Conservation (phyloP, 2,113 vertebrate genomes). For the Sialia sialis region DNA sequence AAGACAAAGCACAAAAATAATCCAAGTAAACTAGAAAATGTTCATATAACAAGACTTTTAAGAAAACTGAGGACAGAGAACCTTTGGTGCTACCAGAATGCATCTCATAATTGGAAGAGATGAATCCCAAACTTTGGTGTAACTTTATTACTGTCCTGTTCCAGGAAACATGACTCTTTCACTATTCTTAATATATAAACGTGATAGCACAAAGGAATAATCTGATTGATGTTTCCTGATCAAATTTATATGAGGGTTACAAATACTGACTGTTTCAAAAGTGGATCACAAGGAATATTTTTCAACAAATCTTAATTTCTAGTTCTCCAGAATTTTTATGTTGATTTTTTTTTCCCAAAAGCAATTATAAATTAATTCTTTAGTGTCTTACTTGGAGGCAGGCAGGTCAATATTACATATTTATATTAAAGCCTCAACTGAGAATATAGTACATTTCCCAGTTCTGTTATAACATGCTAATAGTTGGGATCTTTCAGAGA, state of each 20-base stretch:
- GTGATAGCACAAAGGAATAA: background rate
- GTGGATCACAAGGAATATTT: background rate
- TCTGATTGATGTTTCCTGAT: background rate
- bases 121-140: background rate
- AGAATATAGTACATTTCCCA: constrained; percentile 23
- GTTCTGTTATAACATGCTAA: background rate
- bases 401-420: background rate
- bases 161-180: background rate
- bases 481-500: background rate
- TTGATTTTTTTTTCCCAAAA: background rate
- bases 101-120: background rate
- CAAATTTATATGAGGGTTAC: background rate
- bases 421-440: constrained; percentile 1
- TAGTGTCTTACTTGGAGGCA: background rate
- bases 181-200: background rate
- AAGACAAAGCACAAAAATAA: background rate
- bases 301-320: background rate
- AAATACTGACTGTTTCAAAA: background rate
- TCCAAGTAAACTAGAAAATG: background rate
- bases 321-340: background rate
- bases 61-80: background rate
- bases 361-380: background rate
- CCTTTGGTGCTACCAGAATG: background rate
- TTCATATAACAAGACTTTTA: background rate
- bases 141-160: background rate